These are phyloP conservation scores for Drosophila setifemur DNA, from an alignment of 1,140 invertebrate genomes.

Conservation along the genomic window DNA sequence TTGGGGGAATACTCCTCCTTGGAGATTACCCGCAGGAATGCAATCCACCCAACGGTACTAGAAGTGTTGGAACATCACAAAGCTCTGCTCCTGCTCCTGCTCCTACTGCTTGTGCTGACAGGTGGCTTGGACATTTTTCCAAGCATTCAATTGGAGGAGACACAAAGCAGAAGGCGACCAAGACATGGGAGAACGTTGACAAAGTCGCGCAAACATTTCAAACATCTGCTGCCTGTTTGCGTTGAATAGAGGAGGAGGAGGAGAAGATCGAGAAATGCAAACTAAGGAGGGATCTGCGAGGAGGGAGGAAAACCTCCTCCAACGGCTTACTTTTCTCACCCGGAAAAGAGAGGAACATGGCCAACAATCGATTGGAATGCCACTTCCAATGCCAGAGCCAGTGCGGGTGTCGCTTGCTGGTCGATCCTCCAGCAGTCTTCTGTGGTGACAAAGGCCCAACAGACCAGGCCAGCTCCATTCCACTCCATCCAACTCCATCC, in stretches of 20 bases:
- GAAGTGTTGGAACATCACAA: neutral
- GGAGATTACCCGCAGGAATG: constrained; percentile 9
- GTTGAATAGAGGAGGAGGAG: constrained; percentile 34
- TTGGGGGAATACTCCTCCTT: constrained; percentile 15
- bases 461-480: constrained; percentile 12
- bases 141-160: constrained; percentile 48
- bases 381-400: too few species aligned
- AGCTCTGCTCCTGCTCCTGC: neutral
- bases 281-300: neutral
- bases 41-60: constrained; percentile 43
- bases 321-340: constrained; percentile 72
- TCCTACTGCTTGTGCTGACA: constrained; percentile 39
- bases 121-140: constrained; percentile 62
- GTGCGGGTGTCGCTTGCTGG: constrained; percentile 49
- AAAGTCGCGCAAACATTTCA: constrained; percentile 70
- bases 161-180: constrained; percentile 24
- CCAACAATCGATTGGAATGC: constrained; percentile 73
- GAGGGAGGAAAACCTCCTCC: constrained; percentile 5
- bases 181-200: constrained; percentile 39
- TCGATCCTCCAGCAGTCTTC: constrained; percentile 3
- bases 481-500: neutral
- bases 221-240: constrained; percentile 58
- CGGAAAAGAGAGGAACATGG: constrained; percentile 44
- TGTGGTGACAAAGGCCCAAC: constrained; percentile 48
- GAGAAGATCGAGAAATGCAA: neutral